Conservation (phyloP, 2,113 vertebrate genomes). For the Pitta sordida region DNA sequence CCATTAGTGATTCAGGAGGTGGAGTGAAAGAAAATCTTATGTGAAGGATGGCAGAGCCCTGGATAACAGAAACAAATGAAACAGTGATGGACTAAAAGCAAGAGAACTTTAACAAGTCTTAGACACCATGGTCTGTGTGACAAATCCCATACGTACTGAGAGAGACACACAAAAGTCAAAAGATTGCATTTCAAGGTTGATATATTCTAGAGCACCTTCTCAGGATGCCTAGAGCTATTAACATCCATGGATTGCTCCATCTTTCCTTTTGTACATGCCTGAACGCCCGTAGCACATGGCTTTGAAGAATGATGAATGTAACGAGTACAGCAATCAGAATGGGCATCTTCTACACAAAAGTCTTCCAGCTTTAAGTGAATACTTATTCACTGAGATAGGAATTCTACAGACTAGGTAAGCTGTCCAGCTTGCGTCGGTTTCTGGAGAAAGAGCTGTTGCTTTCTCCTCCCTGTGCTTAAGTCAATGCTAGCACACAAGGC, state of each 20-base stretch:
- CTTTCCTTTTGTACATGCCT: conserved; percentile 70
- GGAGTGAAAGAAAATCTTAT: conserved; percentile 62
- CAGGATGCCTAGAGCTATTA: conserved; percentile 64
- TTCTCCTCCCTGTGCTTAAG: conserved; percentile 63
- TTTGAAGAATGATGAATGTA: conserved; percentile 69
- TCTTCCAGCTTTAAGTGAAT: conserved; percentile 74
- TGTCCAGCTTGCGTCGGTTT: conserved; percentile 69
- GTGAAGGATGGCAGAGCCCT: conserved; percentile 63
- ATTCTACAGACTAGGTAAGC: conserved; percentile 76
- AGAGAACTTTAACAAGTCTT: conserved; percentile 69
- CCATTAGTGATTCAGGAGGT: conserved; percentile 61
- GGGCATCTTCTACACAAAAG: conserved; percentile 69
- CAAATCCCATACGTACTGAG: conserved; percentile 62
- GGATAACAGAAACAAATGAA: conserved; percentile 64
- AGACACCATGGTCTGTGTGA: conserved; percentile 69
- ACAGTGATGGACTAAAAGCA: conserved; percentile 68
- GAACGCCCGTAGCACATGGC: conserved; percentile 72
- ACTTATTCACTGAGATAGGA: conserved; percentile 59
- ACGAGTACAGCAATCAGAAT: conserved; percentile 66
- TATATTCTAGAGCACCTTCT: conserved; percentile 39
- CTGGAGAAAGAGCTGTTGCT: conserved; percentile 54
- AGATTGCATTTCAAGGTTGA: conserved; percentile 65
- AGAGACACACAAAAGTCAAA: conserved; percentile 61
- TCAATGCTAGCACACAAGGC: conserved; percentile 72
- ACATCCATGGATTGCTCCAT: conserved; percentile 60